These are phyloP conservation scores for Tokudaia tokunoshimensis DNA, from an alignment of 2,797 vertebrate genomes.

Conservation along the genomic window DNA sequence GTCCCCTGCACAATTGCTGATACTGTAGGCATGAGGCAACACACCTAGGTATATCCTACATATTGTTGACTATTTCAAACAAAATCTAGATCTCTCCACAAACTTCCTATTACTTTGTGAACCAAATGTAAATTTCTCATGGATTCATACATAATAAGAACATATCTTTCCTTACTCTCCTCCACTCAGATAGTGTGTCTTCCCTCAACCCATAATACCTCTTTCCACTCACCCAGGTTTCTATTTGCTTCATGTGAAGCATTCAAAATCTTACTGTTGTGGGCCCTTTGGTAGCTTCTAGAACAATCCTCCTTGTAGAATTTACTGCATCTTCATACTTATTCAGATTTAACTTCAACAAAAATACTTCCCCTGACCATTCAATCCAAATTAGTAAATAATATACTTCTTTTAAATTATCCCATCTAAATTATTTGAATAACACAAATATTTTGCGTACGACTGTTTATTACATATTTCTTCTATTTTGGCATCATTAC, in stretches of 20 bases:
- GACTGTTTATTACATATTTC: not conserved
- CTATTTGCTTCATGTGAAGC: not conserved
- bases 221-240: not conserved
- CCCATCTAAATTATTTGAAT: not conserved
- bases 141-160: not conserved
- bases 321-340: not conserved
- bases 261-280: not conserved
- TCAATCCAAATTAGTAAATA: not conserved
- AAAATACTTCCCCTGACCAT: not conserved
- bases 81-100: not conserved
- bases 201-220: not conserved
- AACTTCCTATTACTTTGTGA: not conserved
- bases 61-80: not conserved
- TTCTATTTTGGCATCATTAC: not conserved
- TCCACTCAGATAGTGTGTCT: not conserved
- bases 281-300: not conserved
- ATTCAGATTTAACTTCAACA: not conserved
- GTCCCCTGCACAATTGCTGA: no score
- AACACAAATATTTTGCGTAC: not conserved
- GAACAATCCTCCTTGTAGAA: not conserved
- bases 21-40: not conserved
- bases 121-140: not conserved
- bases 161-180: not conserved
- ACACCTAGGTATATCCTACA: not conserved
- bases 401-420: not conserved